A percentile compares a stretch with the other conserved stretches of the same genome.
Evolutionary conservation across 2,797 vertebrate species (phyloP).

Genomic region (Notoglanidium macrostoma): DNA sequence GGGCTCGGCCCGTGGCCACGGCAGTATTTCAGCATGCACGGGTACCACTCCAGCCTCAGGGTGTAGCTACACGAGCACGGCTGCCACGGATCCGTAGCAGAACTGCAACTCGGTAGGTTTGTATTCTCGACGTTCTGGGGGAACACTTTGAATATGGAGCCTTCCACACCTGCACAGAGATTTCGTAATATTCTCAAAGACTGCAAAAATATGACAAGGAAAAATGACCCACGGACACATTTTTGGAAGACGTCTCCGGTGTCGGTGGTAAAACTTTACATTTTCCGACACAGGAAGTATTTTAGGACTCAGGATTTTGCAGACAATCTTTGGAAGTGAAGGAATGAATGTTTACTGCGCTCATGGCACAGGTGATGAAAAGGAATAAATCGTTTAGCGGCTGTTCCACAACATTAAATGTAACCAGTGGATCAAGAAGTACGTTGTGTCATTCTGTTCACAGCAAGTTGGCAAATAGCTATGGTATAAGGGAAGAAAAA

Average conservation of each 20-base stretch:
- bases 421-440: not conserved
- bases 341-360: not conserved
- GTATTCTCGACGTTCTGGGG: constrained; percentile 63
- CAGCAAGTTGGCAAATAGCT: not conserved
- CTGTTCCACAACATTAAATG: not conserved
- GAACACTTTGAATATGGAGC: constrained; percentile 78
- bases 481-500: not conserved
- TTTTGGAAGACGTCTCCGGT: not conserved
- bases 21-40: constrained; percentile 86
- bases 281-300: not conserved
- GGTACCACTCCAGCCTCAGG: constrained; percentile 83
- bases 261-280: not conserved
- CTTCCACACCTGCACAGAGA: constrained; percentile 72
- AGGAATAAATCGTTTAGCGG: not conserved
- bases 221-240: not conserved
- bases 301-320: not conserved
- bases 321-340: not conserved
- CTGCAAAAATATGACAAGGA: not conserved
- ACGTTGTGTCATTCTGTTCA: no score
- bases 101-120: constrained; percentile 66
- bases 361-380: not conserved
- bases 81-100: constrained; percentile 68
- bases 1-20: constrained; percentile 72
- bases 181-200: not conserved
- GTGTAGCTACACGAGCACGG: constrained; percentile 80